Conservation (phyloP, 2,113 vertebrate genomes). For the Suncus etruscus region DNA sequence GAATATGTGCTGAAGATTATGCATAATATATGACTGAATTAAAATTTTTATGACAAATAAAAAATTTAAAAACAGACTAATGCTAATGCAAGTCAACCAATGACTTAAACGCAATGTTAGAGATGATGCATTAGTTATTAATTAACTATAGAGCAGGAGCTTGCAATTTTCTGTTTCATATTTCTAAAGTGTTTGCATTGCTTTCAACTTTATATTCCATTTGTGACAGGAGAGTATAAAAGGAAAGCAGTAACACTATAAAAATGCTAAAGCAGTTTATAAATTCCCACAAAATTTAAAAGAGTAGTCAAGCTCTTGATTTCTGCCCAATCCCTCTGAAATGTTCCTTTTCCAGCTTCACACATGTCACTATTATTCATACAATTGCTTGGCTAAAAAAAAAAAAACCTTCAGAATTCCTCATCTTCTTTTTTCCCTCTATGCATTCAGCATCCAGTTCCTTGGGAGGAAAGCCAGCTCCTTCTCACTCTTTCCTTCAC, state of each 20-base stretch:
- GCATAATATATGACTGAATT: not conserved
- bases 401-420: too few species aligned
- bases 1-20: not conserved
- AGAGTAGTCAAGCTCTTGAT: not conserved
- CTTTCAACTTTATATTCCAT: not conserved
- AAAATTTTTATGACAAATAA: constrained; percentile 42
- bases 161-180: not conserved
- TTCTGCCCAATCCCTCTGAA: not conserved
- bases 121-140: not conserved
- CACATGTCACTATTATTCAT: not conserved
- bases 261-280: not conserved
- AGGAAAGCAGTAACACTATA: not conserved
- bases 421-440: too few species aligned
- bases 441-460: not conserved
- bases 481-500: not conserved
- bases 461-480: not conserved
- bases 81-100: not conserved
- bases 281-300: not conserved
- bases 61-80: constrained; percentile 43
- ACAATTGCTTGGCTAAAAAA: not conserved
- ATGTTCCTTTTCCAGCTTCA: not conserved
- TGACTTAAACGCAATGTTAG: not conserved
- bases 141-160: not conserved
- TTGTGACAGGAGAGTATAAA: not conserved
- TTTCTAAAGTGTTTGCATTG: not conserved